Conservation (phyloP, 2,888 invertebrate species). For the Acronicta psi region DNA sequence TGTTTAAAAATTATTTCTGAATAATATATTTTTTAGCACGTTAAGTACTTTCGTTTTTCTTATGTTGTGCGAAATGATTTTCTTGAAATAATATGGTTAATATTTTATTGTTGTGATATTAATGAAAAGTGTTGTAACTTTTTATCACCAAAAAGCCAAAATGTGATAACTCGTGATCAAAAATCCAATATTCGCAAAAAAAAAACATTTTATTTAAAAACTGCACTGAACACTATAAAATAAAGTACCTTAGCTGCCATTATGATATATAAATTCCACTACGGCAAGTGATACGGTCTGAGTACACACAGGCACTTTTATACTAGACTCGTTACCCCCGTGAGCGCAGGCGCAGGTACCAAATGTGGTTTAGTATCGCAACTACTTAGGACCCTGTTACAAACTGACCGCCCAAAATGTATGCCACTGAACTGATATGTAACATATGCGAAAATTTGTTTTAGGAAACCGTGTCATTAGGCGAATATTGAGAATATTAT, state of each 20-base stretch:
- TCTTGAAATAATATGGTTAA: neutral
- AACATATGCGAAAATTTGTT: constrained; percentile 24
- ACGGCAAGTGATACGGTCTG: constrained; percentile 81
- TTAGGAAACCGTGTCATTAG: constrained; percentile 26
- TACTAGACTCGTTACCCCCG: constrained; percentile 82
- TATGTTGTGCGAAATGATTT: neutral
- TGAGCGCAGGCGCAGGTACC: constrained; percentile 57
- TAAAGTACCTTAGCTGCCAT: constrained; percentile 86
- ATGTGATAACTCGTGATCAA: neutral
- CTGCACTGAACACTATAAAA: constrained; percentile 47
- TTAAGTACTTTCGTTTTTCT: neutral
- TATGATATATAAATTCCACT: constrained; percentile 81
- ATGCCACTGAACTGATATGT: constrained; percentile 37
- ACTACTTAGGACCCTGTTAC: constrained; percentile 60
- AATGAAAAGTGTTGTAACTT: neutral
- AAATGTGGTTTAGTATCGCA: constrained; percentile 60
- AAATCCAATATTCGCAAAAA: constrained; percentile 5
- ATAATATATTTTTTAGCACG: neutral
- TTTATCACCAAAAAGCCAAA: neutral
- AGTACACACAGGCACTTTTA: constrained; percentile 78
- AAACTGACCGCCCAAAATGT: constrained; percentile 54
- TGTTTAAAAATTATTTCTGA: neutral
- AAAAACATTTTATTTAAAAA: constrained; percentile 13
- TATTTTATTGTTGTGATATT: neutral
- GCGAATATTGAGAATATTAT: constrained; percentile 21